Base-by-base conservation (phyloP, 2,113 vertebrate genomes). In the Leptocoma aspasia region DNA sequence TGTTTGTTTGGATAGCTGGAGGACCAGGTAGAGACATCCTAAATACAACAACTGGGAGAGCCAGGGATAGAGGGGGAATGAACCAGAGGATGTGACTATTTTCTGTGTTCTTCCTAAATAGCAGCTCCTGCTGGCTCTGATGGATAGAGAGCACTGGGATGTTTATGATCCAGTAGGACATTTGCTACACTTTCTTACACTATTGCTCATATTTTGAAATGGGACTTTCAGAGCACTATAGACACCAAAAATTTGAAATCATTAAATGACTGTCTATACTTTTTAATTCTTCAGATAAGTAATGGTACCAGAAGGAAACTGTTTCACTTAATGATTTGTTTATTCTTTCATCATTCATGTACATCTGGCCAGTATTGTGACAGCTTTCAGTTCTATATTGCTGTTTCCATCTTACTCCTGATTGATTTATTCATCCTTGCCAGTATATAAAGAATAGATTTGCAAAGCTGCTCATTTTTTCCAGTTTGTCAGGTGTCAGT, bases 361-460 rank as follows among this genome's bases (percentile, higher is more conserved):
- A 90, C 92, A 96, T 95, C 93, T 95, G 92, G 93, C 88, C 92
- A 95, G 95, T 94, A 83, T 92, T 96, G 82, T 95, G 95, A 94
- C 95, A 95, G 90, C 75, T 95, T 95, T 96, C 93, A 91, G 33
- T 80, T 85, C 87, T 94, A 19, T 85, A 90, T 79, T 94, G 89
- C 71, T 73, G 78, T 96, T 96, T 92, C 88, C 72, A 57, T 94
- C 90, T 93, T 83, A 90, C 45, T 78, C 64, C 47, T 95, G 88
- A 94, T 86, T 92, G 92, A 96, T 95, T 82, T 90, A 78, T 83
- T 97, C 60, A 66, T 95, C 82, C 75, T 90, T 86, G 85, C 85
- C 95, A 93, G 64, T 78, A 68, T 22, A 45, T 33, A 71, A 83
- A 95, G 85, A 95, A 95, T 83, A 79, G 75, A 56, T 50, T 86